A percentile compares a stretch with the other conserved stretches of the same genome.
phyloP scores from a whole-genome alignment of 2,797 vertebrate genomes.

The Lophotriccus pileatus region DNA sequence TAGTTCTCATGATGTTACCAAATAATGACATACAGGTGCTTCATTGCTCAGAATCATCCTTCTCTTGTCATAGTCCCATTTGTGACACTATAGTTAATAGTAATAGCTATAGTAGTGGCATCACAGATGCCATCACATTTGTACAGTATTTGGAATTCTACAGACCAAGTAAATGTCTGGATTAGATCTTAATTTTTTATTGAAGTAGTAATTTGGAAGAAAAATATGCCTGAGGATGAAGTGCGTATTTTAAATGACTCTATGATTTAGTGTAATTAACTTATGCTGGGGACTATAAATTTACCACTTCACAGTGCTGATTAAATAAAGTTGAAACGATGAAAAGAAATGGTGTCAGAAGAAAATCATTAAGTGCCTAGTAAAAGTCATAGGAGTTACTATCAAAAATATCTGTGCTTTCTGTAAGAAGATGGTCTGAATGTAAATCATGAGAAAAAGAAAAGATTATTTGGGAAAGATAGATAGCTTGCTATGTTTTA shows the following conservation, averaged over 20 bases:
- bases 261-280: not conserved
- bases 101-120: not conserved
- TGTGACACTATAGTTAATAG: not conserved
- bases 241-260: not conserved
- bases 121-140: not conserved
- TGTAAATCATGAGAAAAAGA: not conserved
- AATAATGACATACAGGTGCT: not conserved
- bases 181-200: not conserved
- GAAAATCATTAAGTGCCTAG: not conserved
- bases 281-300: not conserved
- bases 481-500: not conserved
- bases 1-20: conserved; percentile 24
- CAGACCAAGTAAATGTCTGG: not conserved
- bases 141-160: not conserved
- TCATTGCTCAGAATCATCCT: not conserved
- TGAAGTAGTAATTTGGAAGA: not conserved
- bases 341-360: not conserved
- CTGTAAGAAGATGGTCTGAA: not conserved
- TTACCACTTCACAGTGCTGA: not conserved
- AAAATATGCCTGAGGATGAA: not conserved
- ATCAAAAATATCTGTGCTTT: not conserved
- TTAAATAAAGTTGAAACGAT: not conserved
- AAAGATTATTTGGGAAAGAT: not conserved
- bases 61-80: not conserved
- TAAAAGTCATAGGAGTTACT: not conserved